These are phyloP conservation scores for Xyrichtys novacula DNA, from an alignment of 2,797 vertebrate species.

Conservation along the genomic window DNA sequence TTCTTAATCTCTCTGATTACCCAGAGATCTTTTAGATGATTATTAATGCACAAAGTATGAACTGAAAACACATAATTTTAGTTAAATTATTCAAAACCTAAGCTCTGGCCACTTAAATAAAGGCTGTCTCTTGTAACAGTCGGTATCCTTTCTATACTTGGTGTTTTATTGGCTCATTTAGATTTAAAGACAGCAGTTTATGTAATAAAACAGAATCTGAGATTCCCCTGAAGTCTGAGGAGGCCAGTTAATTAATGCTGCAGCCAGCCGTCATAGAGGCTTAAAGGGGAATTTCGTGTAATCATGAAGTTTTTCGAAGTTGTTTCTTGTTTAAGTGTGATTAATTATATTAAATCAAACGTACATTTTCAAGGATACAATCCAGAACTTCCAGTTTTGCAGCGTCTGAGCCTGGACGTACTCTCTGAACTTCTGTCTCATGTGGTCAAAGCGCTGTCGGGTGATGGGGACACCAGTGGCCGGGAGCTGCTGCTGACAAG, in stretches of 20 bases:
- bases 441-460: slow-evolving; percentile 94
- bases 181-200: slow-evolving; percentile 17
- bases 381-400: slow-evolving; percentile 99
- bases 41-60: background rate
- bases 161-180: slow-evolving; percentile 26
- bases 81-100: background rate
- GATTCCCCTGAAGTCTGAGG: slow-evolving; percentile 17
- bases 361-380: slow-evolving; percentile 89
- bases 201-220: slow-evolving; percentile 20
- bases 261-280: background rate
- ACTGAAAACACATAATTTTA: background rate
- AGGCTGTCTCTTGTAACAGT: background rate
- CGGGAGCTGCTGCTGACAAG: slow-evolving; percentile 95
- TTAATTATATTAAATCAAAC: background rate
- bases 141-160: background rate
- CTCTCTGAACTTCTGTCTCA: slow-evolving; percentile 94
- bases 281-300: slow-evolving; percentile 9
- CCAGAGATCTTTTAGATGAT: background rate
- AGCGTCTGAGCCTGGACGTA: slow-evolving; percentile 92
- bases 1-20: background rate
- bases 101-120: background rate
- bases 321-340: background rate
- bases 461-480: slow-evolving; percentile 97
- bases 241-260: slow-evolving; percentile 6
- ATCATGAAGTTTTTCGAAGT: background rate